Evolutionary conservation across 2,797 vertebrate species (phyloP), one percentile per base, ranked within the genome.

Genomic region (Anisognathus igniventris): DNA sequence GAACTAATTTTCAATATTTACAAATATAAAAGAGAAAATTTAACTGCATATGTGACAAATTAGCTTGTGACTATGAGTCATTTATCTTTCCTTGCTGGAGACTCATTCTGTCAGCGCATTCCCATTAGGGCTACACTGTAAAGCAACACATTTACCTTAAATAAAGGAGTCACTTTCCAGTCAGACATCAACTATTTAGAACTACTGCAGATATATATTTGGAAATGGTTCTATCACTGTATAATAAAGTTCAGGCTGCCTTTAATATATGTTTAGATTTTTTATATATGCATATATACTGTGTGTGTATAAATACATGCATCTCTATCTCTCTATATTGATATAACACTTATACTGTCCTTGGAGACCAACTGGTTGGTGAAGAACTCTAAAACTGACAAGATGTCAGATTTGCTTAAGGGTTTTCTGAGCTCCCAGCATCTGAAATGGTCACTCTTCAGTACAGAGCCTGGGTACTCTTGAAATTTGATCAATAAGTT

Each of bases 101-200:
- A 84, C 24, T 58, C n/a, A 12, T 67, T 96, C 90, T 45, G 44
- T 54, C 44, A 88, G 53, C 44, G 20, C 83, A 67, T 44, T 66
- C n/a, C 61, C 76, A 95, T 74, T 37, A 84, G 61, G 9, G 50
- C 73, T 92, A 54, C 62, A 40, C 3, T 85, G 71, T 95, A 95
- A 92, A 89, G 50, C 68, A 92, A 85, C 30, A 77, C 17, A 73
- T 50, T 75, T 87, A 68, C 37, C 42, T 93, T 65, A 86, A 94
- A 91, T 88, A 77, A 57, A 67, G 56, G 72, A 95, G 83, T 95
- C 97, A 91, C 95, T 96, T 96, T 90, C 93, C 94, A 92, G 94
- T 97, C 97, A 97, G 97, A 92, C 80, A 96, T 96, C 77, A 97
- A 76, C 57, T 48, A 33, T 56, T 95, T 79, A 84, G 79, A 95